phyloP scores from a whole-genome alignment of 2,113 vertebrate genomes.

The Phalacrocorax brasilianus region DNA sequence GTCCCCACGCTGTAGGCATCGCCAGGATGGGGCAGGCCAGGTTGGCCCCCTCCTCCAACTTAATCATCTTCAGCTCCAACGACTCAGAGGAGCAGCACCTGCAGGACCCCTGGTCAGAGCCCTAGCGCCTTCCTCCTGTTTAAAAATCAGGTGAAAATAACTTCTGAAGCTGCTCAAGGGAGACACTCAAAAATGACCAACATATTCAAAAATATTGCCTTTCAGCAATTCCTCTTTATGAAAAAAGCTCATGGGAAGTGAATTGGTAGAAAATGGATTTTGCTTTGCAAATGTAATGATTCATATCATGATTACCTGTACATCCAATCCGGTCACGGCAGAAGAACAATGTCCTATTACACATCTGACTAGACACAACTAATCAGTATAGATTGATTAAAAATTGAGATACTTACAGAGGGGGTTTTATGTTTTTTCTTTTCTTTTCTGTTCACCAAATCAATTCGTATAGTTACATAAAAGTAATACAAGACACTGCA shows the following conservation, averaged over 20 bases:
- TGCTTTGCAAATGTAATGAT: conserved; percentile 45
- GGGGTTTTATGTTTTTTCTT: neutral
- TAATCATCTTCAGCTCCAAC: fast-evolving
- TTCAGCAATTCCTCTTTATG: neutral
- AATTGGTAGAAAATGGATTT: conserved; percentile 26
- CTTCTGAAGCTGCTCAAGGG: neutral
- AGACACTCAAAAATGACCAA: neutral
- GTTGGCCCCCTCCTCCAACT: neutral
- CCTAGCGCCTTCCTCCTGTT: neutral
- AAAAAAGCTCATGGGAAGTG: neutral
- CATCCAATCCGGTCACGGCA: neutral
- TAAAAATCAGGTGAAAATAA: neutral
- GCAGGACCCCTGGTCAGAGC: neutral
- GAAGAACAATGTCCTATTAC: conserved; percentile 28
- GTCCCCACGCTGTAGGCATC: no score
- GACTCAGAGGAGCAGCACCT: fast-evolving
- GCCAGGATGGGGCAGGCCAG: neutral
- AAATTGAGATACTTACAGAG: neutral
- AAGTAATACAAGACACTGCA: neutral
- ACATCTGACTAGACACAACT: conserved; percentile 36
- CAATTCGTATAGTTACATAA: neutral
- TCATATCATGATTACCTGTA: neutral
- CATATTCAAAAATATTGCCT: neutral
- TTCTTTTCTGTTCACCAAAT: neutral
- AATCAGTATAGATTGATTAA: neutral